Evolutionary conservation across 2,888 invertebrate species (phyloP), one percentile per base, ranked within the genome.

Genomic region (Dexiosoma caninum): DNA sequence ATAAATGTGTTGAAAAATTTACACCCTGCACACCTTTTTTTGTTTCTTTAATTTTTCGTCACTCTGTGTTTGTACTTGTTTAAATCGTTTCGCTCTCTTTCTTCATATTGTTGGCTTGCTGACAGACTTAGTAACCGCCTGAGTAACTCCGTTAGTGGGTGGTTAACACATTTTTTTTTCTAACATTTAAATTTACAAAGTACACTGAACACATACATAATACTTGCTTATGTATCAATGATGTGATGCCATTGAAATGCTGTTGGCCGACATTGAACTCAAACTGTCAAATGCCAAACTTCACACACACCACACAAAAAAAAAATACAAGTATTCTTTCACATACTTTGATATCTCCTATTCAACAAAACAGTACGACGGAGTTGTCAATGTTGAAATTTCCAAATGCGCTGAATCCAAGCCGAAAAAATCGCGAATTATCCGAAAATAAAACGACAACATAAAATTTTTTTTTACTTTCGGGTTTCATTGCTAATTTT

Each of bases 181-280:
- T 7, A 32, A 21, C 23, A 21, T 7, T 30, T 12, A 67, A 49
- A 14, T n/a, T 14, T n/a, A 42, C 40, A 55, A 53, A 40, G 16
- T 37, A 40, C 4, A 21, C n/a, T n/a, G n/a, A 14, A 32, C 23
- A 30, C n/a, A 8, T 21, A 14, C 19, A 8, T 44, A n/a, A 5
- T n/a, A n/a, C n/a, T n/a, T n/a, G n/a, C n/a, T n/a, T n/a, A n/a
- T n/a, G n/a, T n/a, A n/a, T n/a, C n/a, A n/a, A n/a, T 21, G n/a
- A 14, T 30, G 37, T 64, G 55, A 37, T 64, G 40, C 32, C 49
- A 49, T 59, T 70, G 16, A 66, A 32, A 53, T 69, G 84, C 83
- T 84, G 80, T 83, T 84, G 85, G 82, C 83, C 87, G 87, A 86
- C 87, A 87, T 87, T 87, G 87, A 87, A 87, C 87, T 87, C 86